phyloP scores from a whole-genome alignment of 2,888 invertebrate genomes.

The Allophyes oxyacanthae region DNA sequence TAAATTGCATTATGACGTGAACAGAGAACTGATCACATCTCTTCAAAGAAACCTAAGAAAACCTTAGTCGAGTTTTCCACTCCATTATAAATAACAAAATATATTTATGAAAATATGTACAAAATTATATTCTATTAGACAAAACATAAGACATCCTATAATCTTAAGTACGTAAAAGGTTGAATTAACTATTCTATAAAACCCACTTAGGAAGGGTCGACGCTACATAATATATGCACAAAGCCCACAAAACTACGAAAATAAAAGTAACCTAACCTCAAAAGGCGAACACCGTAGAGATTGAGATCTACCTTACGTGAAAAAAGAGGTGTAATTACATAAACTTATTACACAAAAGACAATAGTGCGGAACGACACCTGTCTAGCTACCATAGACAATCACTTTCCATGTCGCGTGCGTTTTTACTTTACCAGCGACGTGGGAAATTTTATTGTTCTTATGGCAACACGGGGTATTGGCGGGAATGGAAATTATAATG shows the following conservation, averaged over 20 bases:
- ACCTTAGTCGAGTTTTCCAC: no score
- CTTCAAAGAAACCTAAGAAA: no score
- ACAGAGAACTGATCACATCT: no score
- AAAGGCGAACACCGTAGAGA: slow-evolving; percentile 46
- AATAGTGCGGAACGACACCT: slow-evolving; percentile 57
- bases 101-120: not conserved
- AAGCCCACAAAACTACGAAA: slow-evolving; percentile 9
- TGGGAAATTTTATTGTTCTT: slow-evolving; percentile 64
- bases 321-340: slow-evolving; percentile 55
- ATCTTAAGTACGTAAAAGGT: slow-evolving; percentile 34
- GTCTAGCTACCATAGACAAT: slow-evolving; percentile 54
- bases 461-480: slow-evolving; percentile 56
- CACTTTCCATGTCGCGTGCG: slow-evolving; percentile 62
- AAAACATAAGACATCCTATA: slow-evolving; percentile 8
- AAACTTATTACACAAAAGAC: slow-evolving; percentile 55
- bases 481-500: slow-evolving; percentile 50
- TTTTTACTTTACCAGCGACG: slow-evolving; percentile 60
- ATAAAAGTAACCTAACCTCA: slow-evolving; percentile 44
- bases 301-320: slow-evolving; percentile 48
- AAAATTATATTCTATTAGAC: not conserved
- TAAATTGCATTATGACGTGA: no score
- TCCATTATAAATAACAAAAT: no score
- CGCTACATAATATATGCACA: slow-evolving; percentile 22
- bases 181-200: slow-evolving; percentile 41
- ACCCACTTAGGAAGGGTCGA: slow-evolving; percentile 44